A percentile compares a stretch with the other conserved stretches of the same genome.
Conservation (phyloP, 2,113 vertebrate genomes). For the Carlito syrichta region DNA sequence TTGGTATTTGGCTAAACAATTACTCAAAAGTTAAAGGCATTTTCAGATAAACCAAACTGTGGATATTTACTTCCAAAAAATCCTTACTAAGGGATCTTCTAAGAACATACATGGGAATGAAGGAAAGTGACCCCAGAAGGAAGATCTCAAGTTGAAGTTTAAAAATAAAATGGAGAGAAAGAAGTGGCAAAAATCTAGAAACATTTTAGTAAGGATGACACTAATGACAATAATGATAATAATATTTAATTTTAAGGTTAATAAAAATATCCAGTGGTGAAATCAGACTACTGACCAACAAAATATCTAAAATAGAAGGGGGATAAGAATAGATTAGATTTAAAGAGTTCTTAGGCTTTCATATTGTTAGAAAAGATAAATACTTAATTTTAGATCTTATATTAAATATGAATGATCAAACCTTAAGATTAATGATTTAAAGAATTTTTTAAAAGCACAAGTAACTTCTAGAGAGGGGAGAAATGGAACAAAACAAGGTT, state of each 20-base stretch:
- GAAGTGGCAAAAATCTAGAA: not conserved
- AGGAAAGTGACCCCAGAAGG: not conserved
- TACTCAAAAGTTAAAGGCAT: not conserved
- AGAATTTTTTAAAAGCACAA: not conserved
- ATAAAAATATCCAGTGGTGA: not conserved
- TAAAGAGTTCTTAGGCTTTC: not conserved
- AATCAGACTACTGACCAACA: not conserved
- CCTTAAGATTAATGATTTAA: not conserved
- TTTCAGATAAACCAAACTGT: no score
- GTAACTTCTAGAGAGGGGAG: not conserved
- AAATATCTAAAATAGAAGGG: not conserved
- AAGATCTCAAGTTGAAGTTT: not conserved
- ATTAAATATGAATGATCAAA: not conserved
- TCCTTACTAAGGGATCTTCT: no score
- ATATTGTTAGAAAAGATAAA: not conserved
- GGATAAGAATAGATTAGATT: not conserved
- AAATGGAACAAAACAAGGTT: not conserved
- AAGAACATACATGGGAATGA: not conserved
- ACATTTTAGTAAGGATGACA: not conserved
- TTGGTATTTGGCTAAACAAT: fast-evolving
- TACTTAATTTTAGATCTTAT: not conserved
- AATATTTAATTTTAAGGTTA: not conserved
- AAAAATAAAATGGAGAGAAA: not conserved
- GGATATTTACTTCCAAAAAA: not conserved
- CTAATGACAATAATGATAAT: not conserved